Percentiles rank a stretch among this genome's conserved stretches.
Conservation (phyloP, 1,140 invertebrate species). For the Whitmania pigra region DNA sequence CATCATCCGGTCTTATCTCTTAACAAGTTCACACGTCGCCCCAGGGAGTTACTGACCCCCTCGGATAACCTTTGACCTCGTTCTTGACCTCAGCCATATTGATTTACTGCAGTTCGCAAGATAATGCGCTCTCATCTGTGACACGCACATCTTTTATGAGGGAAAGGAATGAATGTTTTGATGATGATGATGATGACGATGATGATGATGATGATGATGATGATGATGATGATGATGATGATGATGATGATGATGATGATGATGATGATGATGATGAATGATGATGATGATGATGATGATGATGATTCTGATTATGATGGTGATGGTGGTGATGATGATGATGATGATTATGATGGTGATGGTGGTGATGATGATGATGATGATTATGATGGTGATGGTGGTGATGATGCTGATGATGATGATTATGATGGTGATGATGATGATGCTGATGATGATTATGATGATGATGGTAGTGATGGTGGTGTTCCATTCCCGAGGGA, state of each 20-base stretch:
- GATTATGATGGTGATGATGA: not conserved
- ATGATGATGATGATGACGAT: constrained; percentile 6
- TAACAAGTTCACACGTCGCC: too few species aligned
- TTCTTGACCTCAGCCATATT: too few species aligned
- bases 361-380: not conserved
- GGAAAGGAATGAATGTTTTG: not conserved
- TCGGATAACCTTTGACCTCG: too few species aligned
- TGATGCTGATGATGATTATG: not conserved
- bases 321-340: not conserved
- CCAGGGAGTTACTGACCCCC: too few species aligned
- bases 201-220: constrained; percentile 9
- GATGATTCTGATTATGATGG: not conserved
- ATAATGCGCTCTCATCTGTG: too few species aligned
- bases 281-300: constrained; percentile 13
- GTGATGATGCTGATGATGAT: constrained; percentile 1
- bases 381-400: not conserved
- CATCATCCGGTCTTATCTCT: too few species aligned
- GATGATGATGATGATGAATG: constrained; percentile 6
- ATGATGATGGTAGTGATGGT: not conserved
- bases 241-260: constrained; percentile 14
- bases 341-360: not conserved
- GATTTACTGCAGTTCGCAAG: too few species aligned
- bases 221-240: not conserved
- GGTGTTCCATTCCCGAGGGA: too few species aligned
- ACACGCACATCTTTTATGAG: not conserved